Percentiles rank a stretch among this genome's conserved stretches.
phyloP scores from a whole-genome alignment of 2,113 vertebrate genomes.

The Melanotaenia duboulayi region DNA sequence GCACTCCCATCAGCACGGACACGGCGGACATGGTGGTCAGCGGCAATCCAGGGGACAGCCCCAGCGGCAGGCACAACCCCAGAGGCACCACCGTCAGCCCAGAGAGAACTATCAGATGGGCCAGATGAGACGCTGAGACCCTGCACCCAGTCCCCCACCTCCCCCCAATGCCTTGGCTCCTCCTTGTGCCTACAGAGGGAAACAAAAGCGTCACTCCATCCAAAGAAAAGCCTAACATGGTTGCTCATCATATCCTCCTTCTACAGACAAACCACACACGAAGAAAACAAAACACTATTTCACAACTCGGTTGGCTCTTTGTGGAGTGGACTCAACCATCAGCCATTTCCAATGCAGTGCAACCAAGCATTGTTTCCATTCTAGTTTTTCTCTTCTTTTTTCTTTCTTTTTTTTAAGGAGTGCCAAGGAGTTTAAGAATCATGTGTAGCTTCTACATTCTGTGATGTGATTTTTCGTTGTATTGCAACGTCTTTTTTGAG shows the following conservation, averaged over 20 bases:
- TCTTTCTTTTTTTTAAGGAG: conserved; percentile 72
- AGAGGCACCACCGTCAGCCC: conserved; percentile 90
- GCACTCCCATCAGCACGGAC: conserved; percentile 83
- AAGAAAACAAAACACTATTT: conserved; percentile 63
- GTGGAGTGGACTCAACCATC: conserved; percentile 77
- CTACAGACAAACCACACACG: conserved; percentile 58
- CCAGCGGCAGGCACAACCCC: conserved; percentile 87
- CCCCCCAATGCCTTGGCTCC: conserved; percentile 95
- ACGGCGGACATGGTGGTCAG: conserved; percentile 72
- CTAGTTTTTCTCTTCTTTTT: conserved; percentile 58
- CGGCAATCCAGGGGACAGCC: conserved; percentile 74
- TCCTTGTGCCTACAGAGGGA: conserved; percentile 99
- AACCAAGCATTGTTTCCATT: conserved; percentile 66
- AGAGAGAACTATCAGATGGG: conserved; percentile 99
- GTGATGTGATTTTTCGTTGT: conserved; percentile 59
- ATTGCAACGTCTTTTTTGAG: conserved; percentile 64
- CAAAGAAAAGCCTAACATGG: conserved; percentile 94
- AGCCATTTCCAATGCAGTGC: conserved; percentile 73
- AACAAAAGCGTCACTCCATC: conserved; percentile 91
- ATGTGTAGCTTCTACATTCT: conserved; percentile 76
- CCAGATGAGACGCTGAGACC: conserved; percentile 95
- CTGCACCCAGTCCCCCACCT: conserved; percentile 34
- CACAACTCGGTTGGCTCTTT: conserved; percentile 68
- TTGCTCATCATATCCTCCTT: conserved; percentile 80
- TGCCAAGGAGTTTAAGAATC: conserved; percentile 80